Evolutionary conservation across 2,888 invertebrate genomes (phyloP).

Genomic region (Trachelus stipa): DNA sequence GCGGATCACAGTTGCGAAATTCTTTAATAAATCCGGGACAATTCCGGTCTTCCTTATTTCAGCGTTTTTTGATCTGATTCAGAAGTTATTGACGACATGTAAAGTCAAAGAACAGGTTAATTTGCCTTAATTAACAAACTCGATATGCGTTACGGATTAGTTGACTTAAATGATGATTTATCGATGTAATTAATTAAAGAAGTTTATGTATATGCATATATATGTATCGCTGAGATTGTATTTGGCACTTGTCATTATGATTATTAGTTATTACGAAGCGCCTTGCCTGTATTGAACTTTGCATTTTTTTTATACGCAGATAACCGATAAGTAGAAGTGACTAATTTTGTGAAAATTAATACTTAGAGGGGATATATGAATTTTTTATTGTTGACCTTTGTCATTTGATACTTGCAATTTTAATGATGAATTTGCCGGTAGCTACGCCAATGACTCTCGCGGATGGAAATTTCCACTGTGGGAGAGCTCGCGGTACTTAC

Average conservation of each 20-base stretch:
- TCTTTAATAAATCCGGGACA: neutral
- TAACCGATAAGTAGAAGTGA: neutral
- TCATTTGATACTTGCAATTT: neutral
- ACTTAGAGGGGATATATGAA: neutral
- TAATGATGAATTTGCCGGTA: constrained; percentile 19
- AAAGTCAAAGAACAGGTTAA: neutral
- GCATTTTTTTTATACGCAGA: neutral
- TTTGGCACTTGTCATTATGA: neutral
- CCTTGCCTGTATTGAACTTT: neutral
- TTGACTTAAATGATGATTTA: neutral
- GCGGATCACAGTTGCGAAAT: neutral
- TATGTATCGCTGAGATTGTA: neutral
- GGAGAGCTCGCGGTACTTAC: constrained; percentile 33
- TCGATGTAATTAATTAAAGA: neutral
- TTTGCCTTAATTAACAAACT: neutral
- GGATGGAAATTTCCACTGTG: constrained; percentile 60
- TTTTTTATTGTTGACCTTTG: neutral
- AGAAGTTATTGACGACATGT: neutral
- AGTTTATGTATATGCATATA: too few relatives aligned
- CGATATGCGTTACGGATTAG: neutral
- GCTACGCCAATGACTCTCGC: constrained; percentile 57
- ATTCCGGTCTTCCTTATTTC: neutral
- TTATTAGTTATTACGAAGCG: neutral
- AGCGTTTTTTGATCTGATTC: neutral
- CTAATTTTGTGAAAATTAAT: neutral